phyloP scores from a whole-genome alignment of 2,888 invertebrate genomes.

The Ectemnius continuus region DNA sequence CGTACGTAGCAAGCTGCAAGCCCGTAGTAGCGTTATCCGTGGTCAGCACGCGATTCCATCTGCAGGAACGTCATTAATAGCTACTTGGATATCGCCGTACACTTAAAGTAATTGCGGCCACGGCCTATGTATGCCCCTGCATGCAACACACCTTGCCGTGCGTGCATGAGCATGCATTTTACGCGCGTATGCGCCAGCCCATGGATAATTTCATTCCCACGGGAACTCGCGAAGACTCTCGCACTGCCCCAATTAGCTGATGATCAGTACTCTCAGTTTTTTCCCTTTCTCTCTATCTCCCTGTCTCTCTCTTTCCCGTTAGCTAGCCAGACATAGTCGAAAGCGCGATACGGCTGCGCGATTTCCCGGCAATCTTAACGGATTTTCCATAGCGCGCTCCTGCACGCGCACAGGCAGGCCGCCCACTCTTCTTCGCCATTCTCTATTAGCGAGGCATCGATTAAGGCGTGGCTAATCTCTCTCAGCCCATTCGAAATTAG shows the following conservation, averaged over 20 bases:
- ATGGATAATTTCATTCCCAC: slow-evolving; percentile 61
- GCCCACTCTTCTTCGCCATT: background rate
- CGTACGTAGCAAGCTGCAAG: slow-evolving; percentile 45
- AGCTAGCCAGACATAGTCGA: background rate
- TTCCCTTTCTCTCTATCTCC: background rate
- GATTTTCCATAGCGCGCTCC: slow-evolving; percentile 2
- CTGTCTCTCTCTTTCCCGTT: too few species aligned
- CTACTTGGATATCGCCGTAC: slow-evolving; percentile 60
- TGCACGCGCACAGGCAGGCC: background rate
- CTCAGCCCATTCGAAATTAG: too few species aligned
- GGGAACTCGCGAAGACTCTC: slow-evolving; percentile 48
- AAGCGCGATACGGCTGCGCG: background rate
- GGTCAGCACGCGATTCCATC: slow-evolving; percentile 63
- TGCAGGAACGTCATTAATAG: slow-evolving; percentile 63
- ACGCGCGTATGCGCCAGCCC: slow-evolving; percentile 23
- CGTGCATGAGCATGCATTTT: slow-evolving; percentile 7
- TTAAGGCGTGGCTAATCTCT: too few species aligned
- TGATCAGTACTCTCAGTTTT: slow-evolving; percentile 48
- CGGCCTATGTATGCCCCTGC: slow-evolving; percentile 23
- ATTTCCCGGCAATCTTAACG: slow-evolving; percentile 31
- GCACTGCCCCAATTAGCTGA: slow-evolving; percentile 51
- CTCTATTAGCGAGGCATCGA: too few species aligned
- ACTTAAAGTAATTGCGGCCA: slow-evolving; percentile 62
- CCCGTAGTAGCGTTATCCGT: slow-evolving; percentile 48
- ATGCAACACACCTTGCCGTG: slow-evolving; percentile 13